Percentiles rank a stretch among this genome's conserved stretches.
Evolutionary conservation across 1,140 invertebrate species (phyloP).

Genomic region (Drosophila ananassae): DNA sequence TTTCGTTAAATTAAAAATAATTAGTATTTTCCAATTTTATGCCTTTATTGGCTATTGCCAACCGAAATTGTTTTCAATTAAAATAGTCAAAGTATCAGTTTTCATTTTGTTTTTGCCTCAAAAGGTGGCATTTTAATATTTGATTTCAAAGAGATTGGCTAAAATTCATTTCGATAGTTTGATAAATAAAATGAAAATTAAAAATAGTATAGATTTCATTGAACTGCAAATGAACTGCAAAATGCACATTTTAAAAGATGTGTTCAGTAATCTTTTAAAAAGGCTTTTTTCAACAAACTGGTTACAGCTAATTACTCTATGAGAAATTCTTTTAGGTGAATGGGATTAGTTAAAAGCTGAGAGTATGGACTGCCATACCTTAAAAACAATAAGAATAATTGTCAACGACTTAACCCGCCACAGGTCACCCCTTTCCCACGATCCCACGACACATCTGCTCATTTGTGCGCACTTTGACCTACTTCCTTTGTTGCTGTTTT

Average conservation of each 20-base stretch:
- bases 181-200: background rate
- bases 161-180: background rate
- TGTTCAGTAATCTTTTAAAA: too few species aligned
- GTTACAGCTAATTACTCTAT: slow-evolving; percentile 9
- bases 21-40: slow-evolving; percentile 6
- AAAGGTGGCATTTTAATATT: slow-evolving; percentile 2
- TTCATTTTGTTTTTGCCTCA: background rate
- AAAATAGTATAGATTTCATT: too few species aligned
- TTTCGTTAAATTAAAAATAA: slow-evolving; percentile 8
- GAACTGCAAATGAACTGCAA: background rate
- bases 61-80: background rate
- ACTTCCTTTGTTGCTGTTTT: slow-evolving; percentile 38
- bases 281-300: background rate
- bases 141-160: background rate
- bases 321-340: background rate
- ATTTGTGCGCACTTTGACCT: slow-evolving; percentile 61
- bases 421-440: background rate
- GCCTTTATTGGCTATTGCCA: background rate
- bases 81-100: background rate
- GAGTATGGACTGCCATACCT: background rate
- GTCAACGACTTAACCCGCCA: slow-evolving; percentile 33
- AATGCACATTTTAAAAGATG: too few species aligned
- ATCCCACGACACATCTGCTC: slow-evolving; percentile 21
- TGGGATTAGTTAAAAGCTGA: background rate
- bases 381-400: slow-evolving; percentile 35